Evolutionary conservation across 2,888 invertebrate genomes (phyloP), one percentile per base, ranked within the genome.

Genomic region (Mesorhabditis sp.): DNA sequence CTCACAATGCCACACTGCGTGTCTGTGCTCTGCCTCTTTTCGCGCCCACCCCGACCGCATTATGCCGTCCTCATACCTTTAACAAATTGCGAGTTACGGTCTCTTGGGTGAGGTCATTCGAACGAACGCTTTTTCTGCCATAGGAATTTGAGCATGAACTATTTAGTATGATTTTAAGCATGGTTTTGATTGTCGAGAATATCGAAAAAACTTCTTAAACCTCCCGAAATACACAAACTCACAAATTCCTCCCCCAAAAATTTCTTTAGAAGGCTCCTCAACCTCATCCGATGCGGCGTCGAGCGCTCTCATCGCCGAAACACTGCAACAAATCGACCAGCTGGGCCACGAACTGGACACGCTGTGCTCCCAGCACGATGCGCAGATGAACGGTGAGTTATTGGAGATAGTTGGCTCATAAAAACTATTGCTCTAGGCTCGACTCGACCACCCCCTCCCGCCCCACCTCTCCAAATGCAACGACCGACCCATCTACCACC

Each of bases 331-430:
- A 70, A 81, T 81, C 42, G 75, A 81, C 69, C 81, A 79, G 70
- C 72, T 82, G 1, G 82, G 81, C n/a, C 74, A 71, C 15, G 82
- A 82, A 62, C 72, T 82, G 44, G 81, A 82, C 41, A 78, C 74
- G 62, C 76, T 75, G 64, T 76, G 75, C 42, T 62, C 7, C 15
- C n/a, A 7, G 2, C 10, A 7, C 41, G 63, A 62, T 3, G 63
- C 28, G 41, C n/a, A 15, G 15, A 7, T 64, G 15, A 62, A 50
- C 7, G 43, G 10, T 4, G n/a, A 44, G 10, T 50, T 50, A 13
- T 50, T 50, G 10, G 7, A 10, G 58, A 50, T 50, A 10, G 1
- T 50, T 50, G 1, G 58, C 58, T 50, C 28, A 50, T 50, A 50
- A 50, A 50, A 50, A 50, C 10, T 50, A 50, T 50, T 50, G 2